Base-by-base conservation (phyloP, 2,888 invertebrate species). In the Sceliomorpha sp. region DNA sequence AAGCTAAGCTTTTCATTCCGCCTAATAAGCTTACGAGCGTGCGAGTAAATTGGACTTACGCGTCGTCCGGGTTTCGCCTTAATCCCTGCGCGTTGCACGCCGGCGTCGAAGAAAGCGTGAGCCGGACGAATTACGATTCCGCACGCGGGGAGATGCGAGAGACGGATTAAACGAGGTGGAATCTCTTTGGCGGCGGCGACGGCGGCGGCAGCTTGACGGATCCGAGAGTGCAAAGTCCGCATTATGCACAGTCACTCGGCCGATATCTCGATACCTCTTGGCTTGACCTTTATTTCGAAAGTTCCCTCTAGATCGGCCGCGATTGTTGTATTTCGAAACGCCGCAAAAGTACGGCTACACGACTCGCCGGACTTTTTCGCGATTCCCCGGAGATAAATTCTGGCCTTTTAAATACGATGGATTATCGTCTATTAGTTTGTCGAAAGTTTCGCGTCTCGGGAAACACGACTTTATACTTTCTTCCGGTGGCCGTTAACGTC, bases 1-100 rank as follows among this genome's bases (percentile, higher is more conserved):
- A 66, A 66, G 66, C 66, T 66, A 66, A 66, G 66, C 66, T 66
- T 66, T 58, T 66, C 58, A 58, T 58, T 66, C 64, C 45, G 29
- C 64, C 51, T 66, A 66, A 58, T 66, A 58, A 66, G 64, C 58
- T 58, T 66, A 66, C 44, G 64, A 58, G 51, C 51, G 51, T 32
- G 36, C 40, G 58, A 58, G 58, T 66, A 66, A 66, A 66, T 66
- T 66, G 64, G 64, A 58, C 64, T 66, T 66, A 58, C 58, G 58
- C 64, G 32, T 66, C 58, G 51, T 50, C 39, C 8, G 26, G 40
- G 64, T 58, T 58, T 58, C 58, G 51, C n/a, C 45, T 58, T 66
- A 66, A 66, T 66, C 64, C n/a, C n/a, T n/a, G n/a, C 64, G 12
- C 56, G 50, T 26, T 56, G 56, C 50, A 64, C 56, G 53, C 26